Conservation (phyloP, 2,888 invertebrate genomes). For the Eupithecia exiguata region DNA sequence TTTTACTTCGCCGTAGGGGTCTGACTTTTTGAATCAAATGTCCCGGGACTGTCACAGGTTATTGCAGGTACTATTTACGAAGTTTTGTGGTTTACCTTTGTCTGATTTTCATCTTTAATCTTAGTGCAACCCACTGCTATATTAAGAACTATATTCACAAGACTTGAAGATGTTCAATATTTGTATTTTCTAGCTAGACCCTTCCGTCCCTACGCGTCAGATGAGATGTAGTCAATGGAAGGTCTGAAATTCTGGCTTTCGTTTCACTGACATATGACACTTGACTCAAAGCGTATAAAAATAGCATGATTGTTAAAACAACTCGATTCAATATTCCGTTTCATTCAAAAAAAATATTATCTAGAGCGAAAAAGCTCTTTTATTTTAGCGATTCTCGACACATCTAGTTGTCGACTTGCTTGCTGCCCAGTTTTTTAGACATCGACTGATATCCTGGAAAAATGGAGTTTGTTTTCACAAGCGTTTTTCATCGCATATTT, state of each 20-base stretch:
- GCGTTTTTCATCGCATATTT: conserved; percentile 24
- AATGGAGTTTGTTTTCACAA: conserved; percentile 22
- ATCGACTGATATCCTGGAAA: conserved; percentile 21
- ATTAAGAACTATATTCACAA: background rate
- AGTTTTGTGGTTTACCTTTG: too few relatives aligned
- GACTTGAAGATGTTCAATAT: background rate
- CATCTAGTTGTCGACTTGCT: conserved; percentile 21
- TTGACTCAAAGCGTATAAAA: background rate
- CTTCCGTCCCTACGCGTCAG: background rate
- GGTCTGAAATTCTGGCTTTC: background rate
- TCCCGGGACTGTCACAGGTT: too few relatives aligned
- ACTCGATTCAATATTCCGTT: background rate
- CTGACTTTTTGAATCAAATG: too few relatives aligned
- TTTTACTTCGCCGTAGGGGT: too few relatives aligned
- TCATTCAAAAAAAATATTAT: background rate
- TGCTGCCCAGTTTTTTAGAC: conserved; percentile 15
- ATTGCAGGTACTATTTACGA: too few relatives aligned
- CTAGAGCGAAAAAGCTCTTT: background rate
- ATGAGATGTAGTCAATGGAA: background rate
- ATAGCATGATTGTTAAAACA: background rate
- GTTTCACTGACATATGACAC: background rate
- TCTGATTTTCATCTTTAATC: too few relatives aligned
- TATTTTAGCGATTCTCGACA: conserved; percentile 20
- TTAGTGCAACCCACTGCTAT: too few relatives aligned
- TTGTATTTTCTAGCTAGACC: background rate